phyloP scores from a whole-genome alignment of 1,140 invertebrate species.

The Formica exsecta region DNA sequence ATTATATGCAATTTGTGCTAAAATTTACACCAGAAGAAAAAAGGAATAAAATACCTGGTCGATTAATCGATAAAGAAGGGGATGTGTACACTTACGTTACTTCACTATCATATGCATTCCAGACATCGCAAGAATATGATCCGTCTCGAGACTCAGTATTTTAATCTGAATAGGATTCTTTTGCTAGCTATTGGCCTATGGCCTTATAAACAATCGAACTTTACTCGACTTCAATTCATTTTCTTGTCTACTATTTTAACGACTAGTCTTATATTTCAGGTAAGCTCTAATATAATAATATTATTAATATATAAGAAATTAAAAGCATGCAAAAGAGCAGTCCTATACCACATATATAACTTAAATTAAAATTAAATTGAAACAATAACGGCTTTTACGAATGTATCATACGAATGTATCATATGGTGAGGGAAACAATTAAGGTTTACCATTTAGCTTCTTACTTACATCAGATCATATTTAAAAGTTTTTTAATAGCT shows the following conservation, averaged over 20 bases:
- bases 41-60: not conserved
- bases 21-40: not conserved
- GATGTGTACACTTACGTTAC: not conserved
- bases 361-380: no score
- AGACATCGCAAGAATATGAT: not conserved
- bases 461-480: no score
- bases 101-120: not conserved
- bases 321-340: no score
- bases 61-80: not conserved
- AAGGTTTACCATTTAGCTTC: no score
- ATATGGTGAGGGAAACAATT: no score
- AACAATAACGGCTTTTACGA: no score
- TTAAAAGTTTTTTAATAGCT: no score
- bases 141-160: not conserved
- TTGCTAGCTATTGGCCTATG: conserved; percentile 4
- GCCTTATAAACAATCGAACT: conserved; percentile 2
- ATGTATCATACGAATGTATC: no score
- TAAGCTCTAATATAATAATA: not conserved
- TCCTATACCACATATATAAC: no score
- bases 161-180: not conserved
- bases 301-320: no score
- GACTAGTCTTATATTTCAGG: not conserved
- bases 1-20: not conserved
- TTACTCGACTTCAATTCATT: not conserved
- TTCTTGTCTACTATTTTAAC: not conserved